phyloP scores from a whole-genome alignment of 2,888 invertebrate species.

The Anagyrus pseudococci region DNA sequence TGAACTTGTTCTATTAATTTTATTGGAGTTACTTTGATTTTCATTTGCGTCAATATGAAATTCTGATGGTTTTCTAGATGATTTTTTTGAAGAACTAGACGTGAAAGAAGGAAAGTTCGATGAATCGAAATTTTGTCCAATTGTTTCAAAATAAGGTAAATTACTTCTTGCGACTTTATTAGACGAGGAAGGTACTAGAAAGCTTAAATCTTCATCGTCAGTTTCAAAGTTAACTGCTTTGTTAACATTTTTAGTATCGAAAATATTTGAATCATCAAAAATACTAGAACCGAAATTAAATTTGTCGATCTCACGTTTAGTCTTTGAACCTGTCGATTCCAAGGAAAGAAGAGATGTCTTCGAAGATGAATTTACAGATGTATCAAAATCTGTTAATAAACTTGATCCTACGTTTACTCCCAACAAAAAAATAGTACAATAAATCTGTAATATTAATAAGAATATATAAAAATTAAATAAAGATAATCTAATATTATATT shows the following conservation, averaged over 20 bases:
- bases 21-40: background rate
- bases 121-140: no score
- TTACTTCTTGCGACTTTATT: background rate
- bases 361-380: background rate
- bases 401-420: slow-evolving; percentile 18
- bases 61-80: background rate
- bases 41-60: background rate
- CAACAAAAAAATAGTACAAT: slow-evolving; percentile 19
- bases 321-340: no score
- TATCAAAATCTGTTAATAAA: background rate
- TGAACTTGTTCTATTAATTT: background rate
- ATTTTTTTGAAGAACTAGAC: no score
- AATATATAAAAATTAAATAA: background rate
- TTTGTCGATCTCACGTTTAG: slow-evolving; percentile 17
- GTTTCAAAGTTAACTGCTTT: slow-evolving; percentile 9
- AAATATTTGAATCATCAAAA: slow-evolving; percentile 1
- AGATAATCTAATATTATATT: background rate
- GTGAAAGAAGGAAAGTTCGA: no score
- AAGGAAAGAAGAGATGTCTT: no score
- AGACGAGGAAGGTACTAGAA: background rate
- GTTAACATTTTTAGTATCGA: background rate
- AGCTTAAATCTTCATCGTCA: slow-evolving; percentile 11
- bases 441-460: slow-evolving; percentile 27
- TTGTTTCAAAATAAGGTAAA: no score
- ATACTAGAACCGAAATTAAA: slow-evolving; percentile 24